Evolutionary conservation across 2,113 vertebrate genomes (phyloP), one percentile per base, ranked within the genome.

Genomic region (Cyprinodon tularosa): DNA sequence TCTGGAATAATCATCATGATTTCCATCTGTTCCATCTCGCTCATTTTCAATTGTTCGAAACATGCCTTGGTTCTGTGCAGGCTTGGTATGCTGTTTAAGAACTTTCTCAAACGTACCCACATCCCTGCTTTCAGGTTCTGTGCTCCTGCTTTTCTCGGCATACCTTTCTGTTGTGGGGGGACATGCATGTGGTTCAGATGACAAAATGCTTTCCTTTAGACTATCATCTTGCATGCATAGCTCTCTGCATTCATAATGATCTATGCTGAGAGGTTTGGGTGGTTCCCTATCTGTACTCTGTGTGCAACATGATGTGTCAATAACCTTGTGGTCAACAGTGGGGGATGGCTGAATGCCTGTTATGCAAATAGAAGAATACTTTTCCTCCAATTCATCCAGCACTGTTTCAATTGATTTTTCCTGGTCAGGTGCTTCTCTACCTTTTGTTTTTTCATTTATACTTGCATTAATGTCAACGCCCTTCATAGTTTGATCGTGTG

Each of bases 221-320:
- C 48, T 72, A 74, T 37, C 71, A 50, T 60, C 14, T 5, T 76
- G 66, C 8, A 0, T 40, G 29, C 29, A 53, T 39, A 71, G 13
- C 2, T 77, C 62, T 53, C 39, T 62, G 3, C 37, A 13, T 17
- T 79, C 22, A 0, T 83, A 63, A 44, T 0, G 64, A 44, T 53
- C 44, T n/a, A 64, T 40, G n/a, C 14, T 66, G 17, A 64, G 22
- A 68, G 57, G 12, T 44, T 68, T 38, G 8, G 13, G 3, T 72
- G 47, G 9, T n/a, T 78, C 29, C 40, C 68, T 68, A 42, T 69
- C 59, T 39, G 38, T n/a, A 13, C 66, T 70, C 36, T 74, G 37
- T 1, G 0, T 57, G 2, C 0, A 47, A 65, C 29, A 22, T 59
- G 42, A 72, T 14, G n/a, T 57, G 64, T 74, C 20, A n/a, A n/a